These are phyloP conservation scores for Formica aserva DNA, from an alignment of 2,888 invertebrate species.

Conservation along the genomic window DNA sequence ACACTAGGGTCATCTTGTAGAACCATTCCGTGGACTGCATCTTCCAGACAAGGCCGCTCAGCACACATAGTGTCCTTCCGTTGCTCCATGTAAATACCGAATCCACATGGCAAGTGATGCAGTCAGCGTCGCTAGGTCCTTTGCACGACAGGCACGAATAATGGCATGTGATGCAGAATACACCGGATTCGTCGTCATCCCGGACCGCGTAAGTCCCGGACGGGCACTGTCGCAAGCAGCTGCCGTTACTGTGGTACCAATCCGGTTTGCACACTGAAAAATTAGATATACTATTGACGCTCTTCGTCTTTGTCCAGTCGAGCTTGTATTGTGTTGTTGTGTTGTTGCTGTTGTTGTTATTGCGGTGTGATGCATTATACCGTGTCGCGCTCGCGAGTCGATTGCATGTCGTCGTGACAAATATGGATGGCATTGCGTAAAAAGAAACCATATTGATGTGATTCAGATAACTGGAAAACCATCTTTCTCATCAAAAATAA, in stretches of 20 bases:
- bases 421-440: neutral
- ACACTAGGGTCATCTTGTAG: slow-evolving; percentile 76
- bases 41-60: slow-evolving; percentile 78
- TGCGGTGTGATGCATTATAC: slow-evolving; percentile 13
- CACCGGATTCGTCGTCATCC: slow-evolving; percentile 76
- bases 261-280: slow-evolving; percentile 89
- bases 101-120: slow-evolving; percentile 90
- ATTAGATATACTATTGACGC: slow-evolving; percentile 68
- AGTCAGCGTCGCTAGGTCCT: slow-evolving; percentile 91
- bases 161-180: slow-evolving; percentile 90
- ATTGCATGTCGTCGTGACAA: neutral
- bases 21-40: slow-evolving; percentile 80
- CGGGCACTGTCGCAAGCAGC: slow-evolving; percentile 89
- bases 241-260: slow-evolving; percentile 87
- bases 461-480: neutral
- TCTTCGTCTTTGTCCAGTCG: slow-evolving; percentile 20
- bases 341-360: slow-evolving; percentile 26
- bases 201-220: slow-evolving; percentile 74
- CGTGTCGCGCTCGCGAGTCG: neutral
- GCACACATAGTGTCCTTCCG: slow-evolving; percentile 74
- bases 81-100: slow-evolving; percentile 85
- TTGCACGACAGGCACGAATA: slow-evolving; percentile 91
- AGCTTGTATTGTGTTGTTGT: slow-evolving; percentile 29
- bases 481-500: neutral
- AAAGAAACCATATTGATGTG: neutral